Conservation (phyloP, 2,888 invertebrate species). For the Ypsolopha scabrella region DNA sequence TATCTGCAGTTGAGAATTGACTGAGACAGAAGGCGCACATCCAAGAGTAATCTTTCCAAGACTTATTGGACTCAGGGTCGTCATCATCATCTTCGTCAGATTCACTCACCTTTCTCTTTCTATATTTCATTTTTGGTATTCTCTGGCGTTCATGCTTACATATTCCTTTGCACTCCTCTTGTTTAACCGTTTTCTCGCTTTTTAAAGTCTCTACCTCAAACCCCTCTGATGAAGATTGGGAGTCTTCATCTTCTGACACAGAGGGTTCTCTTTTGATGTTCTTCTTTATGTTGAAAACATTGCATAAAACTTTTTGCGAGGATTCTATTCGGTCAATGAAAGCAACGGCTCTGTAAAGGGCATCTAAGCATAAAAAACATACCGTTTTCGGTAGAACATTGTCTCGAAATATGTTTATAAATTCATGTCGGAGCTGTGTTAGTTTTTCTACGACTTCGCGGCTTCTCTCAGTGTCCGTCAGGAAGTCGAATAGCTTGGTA, state of each 20-base stretch:
- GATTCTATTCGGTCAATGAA: not conserved
- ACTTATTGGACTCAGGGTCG: not conserved
- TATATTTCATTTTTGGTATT: too few relatives aligned
- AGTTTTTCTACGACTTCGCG: not conserved
- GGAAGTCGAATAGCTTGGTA: not conserved
- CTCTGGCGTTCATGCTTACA: too few relatives aligned
- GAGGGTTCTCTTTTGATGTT: not conserved
- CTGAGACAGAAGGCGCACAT: conserved; percentile 1
- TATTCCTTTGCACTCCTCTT: too few relatives aligned
- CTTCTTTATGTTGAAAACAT: not conserved
- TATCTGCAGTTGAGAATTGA: not conserved
- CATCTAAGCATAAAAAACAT: not conserved
- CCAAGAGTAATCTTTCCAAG: conserved; percentile 2
- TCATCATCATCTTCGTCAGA: too few relatives aligned
- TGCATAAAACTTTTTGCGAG: not conserved
- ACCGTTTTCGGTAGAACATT: not conserved
- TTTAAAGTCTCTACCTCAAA: not conserved
- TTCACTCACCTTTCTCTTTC: too few relatives aligned
- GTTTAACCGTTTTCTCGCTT: not conserved
- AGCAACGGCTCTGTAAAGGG: not conserved
- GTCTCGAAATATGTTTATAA: not conserved
- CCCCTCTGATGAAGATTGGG: not conserved
- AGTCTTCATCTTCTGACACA: not conserved
- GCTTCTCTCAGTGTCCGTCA: not conserved
- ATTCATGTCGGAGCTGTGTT: not conserved